Evolutionary conservation across 2,113 vertebrate genomes (phyloP).

Genomic region (Phylloscopus whistleri): DNA sequence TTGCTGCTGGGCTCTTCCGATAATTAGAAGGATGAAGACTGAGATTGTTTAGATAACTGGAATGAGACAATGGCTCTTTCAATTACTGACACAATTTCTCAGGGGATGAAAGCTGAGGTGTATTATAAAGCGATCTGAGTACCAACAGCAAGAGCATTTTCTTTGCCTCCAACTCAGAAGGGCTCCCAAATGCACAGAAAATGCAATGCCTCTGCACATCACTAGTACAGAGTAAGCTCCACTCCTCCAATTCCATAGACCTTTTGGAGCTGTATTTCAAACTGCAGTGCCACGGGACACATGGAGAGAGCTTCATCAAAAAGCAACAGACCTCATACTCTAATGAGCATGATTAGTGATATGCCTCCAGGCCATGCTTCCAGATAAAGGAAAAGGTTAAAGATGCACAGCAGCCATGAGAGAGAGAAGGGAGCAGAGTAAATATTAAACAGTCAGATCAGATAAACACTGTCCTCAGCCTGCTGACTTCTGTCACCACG

Average conservation of each 20-base stretch:
- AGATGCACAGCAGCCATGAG: neutral
- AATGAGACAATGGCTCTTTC: slow-evolving; percentile 49
- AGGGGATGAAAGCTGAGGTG: neutral
- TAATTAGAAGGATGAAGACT: slow-evolving; percentile 54
- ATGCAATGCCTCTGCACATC: neutral
- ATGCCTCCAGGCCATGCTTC: neutral
- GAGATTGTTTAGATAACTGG: slow-evolving; percentile 64
- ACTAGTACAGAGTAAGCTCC: neutral
- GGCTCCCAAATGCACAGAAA: neutral
- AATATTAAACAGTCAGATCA: neutral
- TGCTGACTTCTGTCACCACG: neutral
- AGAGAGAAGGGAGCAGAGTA: neutral
- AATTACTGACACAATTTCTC: slow-evolving; percentile 59
- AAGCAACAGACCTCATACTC: neutral
- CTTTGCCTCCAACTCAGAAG: neutral
- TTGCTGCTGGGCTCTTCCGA: slow-evolving; percentile 38
- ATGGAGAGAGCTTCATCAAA: neutral
- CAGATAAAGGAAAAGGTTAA: neutral
- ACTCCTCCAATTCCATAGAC: neutral
- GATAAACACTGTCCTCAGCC: neutral
- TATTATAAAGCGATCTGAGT: neutral
- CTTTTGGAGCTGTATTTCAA: neutral
- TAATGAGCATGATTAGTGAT: neutral
- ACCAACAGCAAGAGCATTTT: neutral
- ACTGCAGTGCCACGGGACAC: neutral